Base-by-base conservation (phyloP, 92 coral and sea anemone genomes). In the Epizoanthus rinbou region DNA sequence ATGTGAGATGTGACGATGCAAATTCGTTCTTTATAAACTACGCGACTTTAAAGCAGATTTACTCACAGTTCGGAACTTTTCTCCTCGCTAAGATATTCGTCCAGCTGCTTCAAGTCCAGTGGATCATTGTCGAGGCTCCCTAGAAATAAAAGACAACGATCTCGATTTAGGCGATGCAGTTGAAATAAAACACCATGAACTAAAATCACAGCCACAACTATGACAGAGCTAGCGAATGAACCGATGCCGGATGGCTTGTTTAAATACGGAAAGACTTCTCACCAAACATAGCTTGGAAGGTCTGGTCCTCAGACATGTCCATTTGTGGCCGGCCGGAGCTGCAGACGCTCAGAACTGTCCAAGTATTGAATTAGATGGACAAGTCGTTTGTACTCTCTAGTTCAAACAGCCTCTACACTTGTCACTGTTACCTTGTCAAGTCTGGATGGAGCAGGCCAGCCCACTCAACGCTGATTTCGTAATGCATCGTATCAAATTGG, bases 401-500 rank as follows among this genome's bases (percentile, higher is more conserved):
- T 62, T 43, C 69, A 78, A 78, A 78, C 82, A 41, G 31, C 2
- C 58, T n/a, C 3, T 41, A 59, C 69, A 8, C 22, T 78, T 78
- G 70, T 35, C 22, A 33, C 63, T 57, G 71, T 43, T 22, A 5
- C 45, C 59, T 41, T 78, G 82, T 59, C 35, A 71, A 15, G 73
- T 35, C 73, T 50, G 54, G 11, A 47, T 50, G 54, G 11, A 47
- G 54, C 14, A 43, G 81, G 58, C 67, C 82, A 17, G 57, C 82
- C 82, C 82, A 63, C 71, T 58, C 68, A 57, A 50, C 43, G 19
- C 52, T 31, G 25, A 21, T 78, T 78, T 62, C 71, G 70, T 60
- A 78, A 60, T 78, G 53, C 43, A 10, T 15, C 82, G 62, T 62
- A 78, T 78, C 82, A 78, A 78, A 78, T 78, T 78, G 59, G 6